phyloP scores from a whole-genome alignment of 2,888 invertebrate genomes.

The Lapara coniferarum region DNA sequence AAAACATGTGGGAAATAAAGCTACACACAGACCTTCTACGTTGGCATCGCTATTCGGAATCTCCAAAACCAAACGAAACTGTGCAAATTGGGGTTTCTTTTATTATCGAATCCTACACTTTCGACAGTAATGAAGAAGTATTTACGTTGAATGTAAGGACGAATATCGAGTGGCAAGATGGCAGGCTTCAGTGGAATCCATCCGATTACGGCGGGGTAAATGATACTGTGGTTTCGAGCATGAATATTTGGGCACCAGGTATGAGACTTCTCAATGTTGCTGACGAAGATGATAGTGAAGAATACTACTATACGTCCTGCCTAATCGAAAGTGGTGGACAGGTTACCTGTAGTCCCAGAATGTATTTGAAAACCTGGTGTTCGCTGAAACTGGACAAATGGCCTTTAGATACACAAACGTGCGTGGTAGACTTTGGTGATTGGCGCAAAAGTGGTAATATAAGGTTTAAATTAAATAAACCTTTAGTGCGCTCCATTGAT shows the following conservation, averaged over 20 bases:
- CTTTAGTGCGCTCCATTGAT: neutral
- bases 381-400: conserved; percentile 38
- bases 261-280: conserved; percentile 24
- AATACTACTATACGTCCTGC: conserved; percentile 31
- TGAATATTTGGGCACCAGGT: conserved; percentile 40
- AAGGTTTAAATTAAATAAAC: conserved; percentile 31
- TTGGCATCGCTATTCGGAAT: neutral
- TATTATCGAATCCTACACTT: conserved; percentile 17
- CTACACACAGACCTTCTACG: conserved; percentile 23
- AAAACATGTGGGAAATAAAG: conserved; percentile 28
- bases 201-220: conserved; percentile 38
- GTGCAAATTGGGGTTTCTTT: neutral
- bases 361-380: conserved; percentile 32
- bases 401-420: conserved; percentile 45
- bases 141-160: neutral
- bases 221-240: conserved; percentile 24
- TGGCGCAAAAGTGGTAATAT: conserved; percentile 27
- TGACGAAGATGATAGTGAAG: conserved; percentile 11
- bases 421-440: conserved; percentile 39
- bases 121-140: conserved; percentile 24
- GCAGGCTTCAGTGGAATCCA: conserved; percentile 42
- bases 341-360: conserved; percentile 26
- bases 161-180: conserved; percentile 39
- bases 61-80: conserved; percentile 22
- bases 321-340: conserved; percentile 30